Conservation (phyloP, 1,140 invertebrate genomes). For the Sinonovacula constricta region DNA sequence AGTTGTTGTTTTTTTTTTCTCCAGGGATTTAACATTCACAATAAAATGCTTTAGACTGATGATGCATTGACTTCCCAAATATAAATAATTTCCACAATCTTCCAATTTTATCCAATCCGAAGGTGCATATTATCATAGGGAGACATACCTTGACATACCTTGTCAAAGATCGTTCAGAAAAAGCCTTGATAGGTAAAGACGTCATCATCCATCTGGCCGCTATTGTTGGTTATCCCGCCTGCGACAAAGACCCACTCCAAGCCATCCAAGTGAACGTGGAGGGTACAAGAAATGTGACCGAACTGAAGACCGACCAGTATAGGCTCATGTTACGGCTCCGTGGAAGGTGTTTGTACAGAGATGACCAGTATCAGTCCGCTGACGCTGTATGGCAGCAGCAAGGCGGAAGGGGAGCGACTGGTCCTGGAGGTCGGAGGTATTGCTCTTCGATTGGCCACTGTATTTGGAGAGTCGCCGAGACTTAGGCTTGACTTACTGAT, state of each 20-base stretch:
- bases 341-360: constrained; percentile 70
- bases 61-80: too few species aligned
- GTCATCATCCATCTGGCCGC: constrained; percentile 71
- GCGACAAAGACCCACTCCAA: constrained; percentile 66
- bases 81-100: too few species aligned
- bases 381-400: constrained; percentile 69
- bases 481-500: constrained; percentile 70
- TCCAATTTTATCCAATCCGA: too few species aligned
- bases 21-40: too few species aligned
- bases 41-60: too few species aligned
- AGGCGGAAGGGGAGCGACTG: constrained; percentile 68
- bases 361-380: constrained; percentile 68
- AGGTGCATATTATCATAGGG: too few species aligned
- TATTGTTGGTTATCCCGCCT: constrained; percentile 74
- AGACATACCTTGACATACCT: too few species aligned
- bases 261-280: constrained; percentile 65
- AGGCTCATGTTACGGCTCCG: constrained; percentile 72
- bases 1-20: too few species aligned
- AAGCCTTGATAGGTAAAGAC: constrained; percentile 59
- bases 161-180: constrained; percentile 48
- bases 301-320: constrained; percentile 65
- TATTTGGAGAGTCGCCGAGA: constrained; percentile 70
- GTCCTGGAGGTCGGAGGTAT: constrained; percentile 62
- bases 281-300: constrained; percentile 66
- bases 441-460: constrained; percentile 70